Evolutionary conservation across 2,113 vertebrate genomes (phyloP).

Genomic region (Sciurus niger): DNA sequence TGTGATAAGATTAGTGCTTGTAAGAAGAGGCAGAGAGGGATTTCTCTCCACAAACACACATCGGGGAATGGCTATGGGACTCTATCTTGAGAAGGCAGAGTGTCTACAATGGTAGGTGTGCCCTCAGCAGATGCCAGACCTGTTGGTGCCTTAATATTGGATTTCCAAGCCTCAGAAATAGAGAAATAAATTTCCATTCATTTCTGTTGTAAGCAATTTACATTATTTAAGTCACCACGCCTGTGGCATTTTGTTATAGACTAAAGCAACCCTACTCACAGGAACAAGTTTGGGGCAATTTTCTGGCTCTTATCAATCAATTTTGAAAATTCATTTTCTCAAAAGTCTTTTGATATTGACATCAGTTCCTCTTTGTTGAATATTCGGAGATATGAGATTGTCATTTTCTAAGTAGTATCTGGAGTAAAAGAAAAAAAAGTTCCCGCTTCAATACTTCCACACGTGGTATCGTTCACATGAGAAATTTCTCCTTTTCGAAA

Average conservation of each 20-base stretch:
- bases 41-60: background rate
- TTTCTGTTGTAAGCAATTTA: background rate
- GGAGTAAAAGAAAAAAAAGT: background rate
- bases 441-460: slow-evolving; percentile 25
- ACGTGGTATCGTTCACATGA: background rate
- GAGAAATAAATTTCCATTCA: background rate
- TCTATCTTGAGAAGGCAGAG: background rate
- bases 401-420: slow-evolving; percentile 50
- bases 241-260: background rate
- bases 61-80: no score
- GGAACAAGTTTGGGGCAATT: background rate
- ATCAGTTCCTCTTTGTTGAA: background rate
- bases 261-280: background rate
- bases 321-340: background rate
- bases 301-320: background rate
- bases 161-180: background rate
- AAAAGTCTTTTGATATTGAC: background rate
- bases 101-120: background rate
- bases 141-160: background rate
- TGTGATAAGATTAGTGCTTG: background rate
- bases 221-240: background rate
- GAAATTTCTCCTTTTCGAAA: background rate
- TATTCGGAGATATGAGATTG: background rate
- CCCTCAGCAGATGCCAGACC: background rate
- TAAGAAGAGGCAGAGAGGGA: background rate